Base-by-base conservation (phyloP, 2,797 vertebrate genomes). In the Hippocampus kuda region DNA sequence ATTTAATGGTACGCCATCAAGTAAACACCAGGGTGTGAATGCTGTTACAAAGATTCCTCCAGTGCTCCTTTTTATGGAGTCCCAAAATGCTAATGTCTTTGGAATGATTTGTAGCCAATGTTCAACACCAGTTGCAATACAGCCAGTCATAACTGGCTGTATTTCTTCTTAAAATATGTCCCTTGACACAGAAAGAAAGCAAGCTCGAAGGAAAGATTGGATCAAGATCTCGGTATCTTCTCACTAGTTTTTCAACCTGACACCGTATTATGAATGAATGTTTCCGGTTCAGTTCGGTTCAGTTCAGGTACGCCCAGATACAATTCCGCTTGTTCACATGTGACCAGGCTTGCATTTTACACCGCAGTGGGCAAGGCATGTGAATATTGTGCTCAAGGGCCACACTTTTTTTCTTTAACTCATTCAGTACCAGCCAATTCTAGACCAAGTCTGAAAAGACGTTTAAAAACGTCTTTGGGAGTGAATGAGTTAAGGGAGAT, bases 1-100 rank as follows among this genome's bases (percentile, higher is more conserved):
- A 5, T 9, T 66, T 0, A 12, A 65, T 68, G 73, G 74, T 77
- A 71, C 38, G 38, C 24, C 69, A 51, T 18, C 1, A 22, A 72
- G 2, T 42, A 38, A 75, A 68, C 86, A 83, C 84, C 70, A 80
- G 86, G 83, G 80, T 79, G 78, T 15, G 69, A 34, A 34, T 34
- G 30, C 68, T 75, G 68, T 78, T 71, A 44, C 57, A 70, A 20
- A 49, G 4, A 8, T 51, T 49, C 54, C 67, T 8, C 30, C 5
- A 8, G 16, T 9, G 16, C 27, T 20, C 6, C 30, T 34, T 60
- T 60, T 60, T 51, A 66, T 5, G 63, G 57, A 16, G 10, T 64
- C 54, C 57, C 46, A 18, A 30, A 61, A 68, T 67, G 46, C 59
- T 57, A 65, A 72, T 68, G 26, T 16, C 46, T 41, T 57, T 70